phyloP scores from a whole-genome alignment of 2,888 invertebrate genomes.

The Nephrotoma flavescens region DNA sequence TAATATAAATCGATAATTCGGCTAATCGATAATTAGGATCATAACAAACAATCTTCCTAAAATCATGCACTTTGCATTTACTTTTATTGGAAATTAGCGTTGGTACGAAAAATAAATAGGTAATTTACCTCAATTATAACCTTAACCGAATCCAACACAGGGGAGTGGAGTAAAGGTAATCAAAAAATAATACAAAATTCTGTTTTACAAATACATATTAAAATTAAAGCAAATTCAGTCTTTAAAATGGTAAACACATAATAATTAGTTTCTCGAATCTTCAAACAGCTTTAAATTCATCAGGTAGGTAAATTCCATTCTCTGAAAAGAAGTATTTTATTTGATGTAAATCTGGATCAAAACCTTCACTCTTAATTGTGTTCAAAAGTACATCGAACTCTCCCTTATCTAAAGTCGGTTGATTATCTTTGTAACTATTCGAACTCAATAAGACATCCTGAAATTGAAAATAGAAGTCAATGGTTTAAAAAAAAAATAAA shows the following conservation, averaged over 20 bases:
- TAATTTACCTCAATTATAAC: too few relatives aligned
- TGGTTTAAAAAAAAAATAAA: neutral
- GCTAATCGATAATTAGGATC: too few relatives aligned
- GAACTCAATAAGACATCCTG: neutral
- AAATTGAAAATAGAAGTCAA: neutral
- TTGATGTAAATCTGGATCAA: neutral
- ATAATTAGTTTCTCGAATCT: neutral
- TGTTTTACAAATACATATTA: neutral
- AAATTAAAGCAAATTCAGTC: neutral
- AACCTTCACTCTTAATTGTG: slow-evolving; percentile 1
- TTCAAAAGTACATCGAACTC: neutral
- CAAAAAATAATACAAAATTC: neutral
- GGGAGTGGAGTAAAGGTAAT: too few relatives aligned
- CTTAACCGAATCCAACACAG: too few relatives aligned
- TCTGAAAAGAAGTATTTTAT: slow-evolving; percentile 3
- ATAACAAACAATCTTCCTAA: too few relatives aligned
- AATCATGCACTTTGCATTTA: too few relatives aligned
- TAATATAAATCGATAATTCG: too few relatives aligned
- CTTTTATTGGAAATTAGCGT: too few relatives aligned
- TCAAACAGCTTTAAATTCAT: neutral
- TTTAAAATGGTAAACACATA: neutral
- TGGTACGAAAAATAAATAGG: too few relatives aligned
- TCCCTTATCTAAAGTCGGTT: neutral
- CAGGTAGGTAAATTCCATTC: slow-evolving; percentile 2
- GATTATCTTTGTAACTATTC: neutral